A percentile compares a stretch with the other conserved stretches of the same genome.
These are phyloP conservation scores for Aramus guarauna DNA, from an alignment of 2,113 vertebrate genomes.

Conservation along the genomic window DNA sequence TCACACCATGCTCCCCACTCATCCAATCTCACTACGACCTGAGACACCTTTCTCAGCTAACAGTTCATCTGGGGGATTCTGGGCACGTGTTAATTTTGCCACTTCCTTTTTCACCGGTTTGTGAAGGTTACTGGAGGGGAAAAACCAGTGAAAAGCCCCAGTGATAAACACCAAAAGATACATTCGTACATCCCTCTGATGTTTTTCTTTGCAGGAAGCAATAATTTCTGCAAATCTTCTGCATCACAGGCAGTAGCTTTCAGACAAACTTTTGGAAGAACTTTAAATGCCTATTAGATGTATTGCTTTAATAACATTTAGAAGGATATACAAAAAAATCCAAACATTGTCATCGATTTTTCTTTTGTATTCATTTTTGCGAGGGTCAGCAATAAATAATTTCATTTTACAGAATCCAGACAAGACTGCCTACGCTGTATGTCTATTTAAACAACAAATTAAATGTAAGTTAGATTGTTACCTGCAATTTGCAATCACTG, in stretches of 20 bases:
- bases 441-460: neutral
- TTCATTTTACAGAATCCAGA: neutral
- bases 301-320: neutral
- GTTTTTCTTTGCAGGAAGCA: neutral
- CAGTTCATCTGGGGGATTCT: neutral
- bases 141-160: neutral
- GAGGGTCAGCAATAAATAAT: neutral
- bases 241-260: neutral
- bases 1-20: neutral
- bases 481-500: neutral
- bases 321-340: neutral
- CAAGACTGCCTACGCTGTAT: neutral
- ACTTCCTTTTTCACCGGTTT: neutral
- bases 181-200: rapidly evolving
- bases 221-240: neutral
- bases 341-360: neutral
- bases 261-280: neutral
- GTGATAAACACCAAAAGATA: neutral
- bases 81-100: neutral
- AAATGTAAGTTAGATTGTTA: neutral
- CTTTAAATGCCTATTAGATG: neutral
- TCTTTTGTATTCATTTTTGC: neutral
- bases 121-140: neutral
- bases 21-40: neutral
- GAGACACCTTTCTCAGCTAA: neutral